Conservation (phyloP, 2,113 vertebrate species). For the Chloropsis cyanopogon region DNA sequence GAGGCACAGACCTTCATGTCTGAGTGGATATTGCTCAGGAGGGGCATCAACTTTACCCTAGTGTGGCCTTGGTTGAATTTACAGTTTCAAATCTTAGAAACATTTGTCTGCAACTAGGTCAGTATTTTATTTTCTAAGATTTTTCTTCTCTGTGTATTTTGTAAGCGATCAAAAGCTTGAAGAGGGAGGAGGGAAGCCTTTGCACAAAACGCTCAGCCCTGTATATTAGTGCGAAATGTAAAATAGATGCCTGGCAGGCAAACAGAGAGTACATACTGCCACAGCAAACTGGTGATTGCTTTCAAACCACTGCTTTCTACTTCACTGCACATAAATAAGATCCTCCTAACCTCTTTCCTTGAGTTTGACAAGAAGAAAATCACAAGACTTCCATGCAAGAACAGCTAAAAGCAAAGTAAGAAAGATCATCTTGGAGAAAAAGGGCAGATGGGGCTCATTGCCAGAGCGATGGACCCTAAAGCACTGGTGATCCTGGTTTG, state of each 20-base stretch:
- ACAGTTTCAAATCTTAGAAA: background rate
- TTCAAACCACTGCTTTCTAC: constrained; percentile 16
- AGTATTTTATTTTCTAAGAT: background rate
- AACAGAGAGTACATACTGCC: background rate
- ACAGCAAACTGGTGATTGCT: background rate
- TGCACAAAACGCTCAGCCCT: background rate
- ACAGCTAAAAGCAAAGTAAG: background rate
- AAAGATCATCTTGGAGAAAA: background rate
- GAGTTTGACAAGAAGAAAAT: background rate
- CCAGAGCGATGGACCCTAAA: background rate
- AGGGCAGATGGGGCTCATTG: background rate
- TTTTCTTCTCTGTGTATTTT: background rate
- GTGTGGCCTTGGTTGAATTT: background rate
- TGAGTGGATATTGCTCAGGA: background rate
- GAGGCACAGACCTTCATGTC: background rate
- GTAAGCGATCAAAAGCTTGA: background rate
- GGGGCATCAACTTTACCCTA: background rate
- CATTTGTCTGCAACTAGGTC: background rate
- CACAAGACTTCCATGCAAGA: background rate
- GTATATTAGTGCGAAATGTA: background rate
- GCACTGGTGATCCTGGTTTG: background rate
- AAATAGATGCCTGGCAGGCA: constrained; percentile 20
- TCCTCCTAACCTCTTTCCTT: background rate
- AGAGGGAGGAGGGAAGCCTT: background rate
- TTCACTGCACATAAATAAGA: constrained; percentile 35